phyloP scores from a whole-genome alignment of 2,797 vertebrate species.

The Tokudaia tokunoshimensis region DNA sequence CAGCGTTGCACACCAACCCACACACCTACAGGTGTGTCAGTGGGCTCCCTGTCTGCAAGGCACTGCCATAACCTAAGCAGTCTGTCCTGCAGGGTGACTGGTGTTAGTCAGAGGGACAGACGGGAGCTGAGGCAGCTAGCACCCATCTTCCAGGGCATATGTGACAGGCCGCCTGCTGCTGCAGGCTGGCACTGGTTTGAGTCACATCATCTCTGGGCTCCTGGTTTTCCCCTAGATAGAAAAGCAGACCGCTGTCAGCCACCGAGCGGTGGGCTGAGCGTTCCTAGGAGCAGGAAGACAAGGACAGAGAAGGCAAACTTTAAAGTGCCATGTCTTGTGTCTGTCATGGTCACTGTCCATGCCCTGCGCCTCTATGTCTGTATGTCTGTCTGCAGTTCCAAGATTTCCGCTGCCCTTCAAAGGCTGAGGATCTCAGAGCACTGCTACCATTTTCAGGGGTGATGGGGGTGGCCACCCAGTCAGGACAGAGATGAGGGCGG shows the following conservation, averaged over 20 bases:
- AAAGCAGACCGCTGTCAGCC: background rate
- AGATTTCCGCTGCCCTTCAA: background rate
- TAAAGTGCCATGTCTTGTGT: background rate
- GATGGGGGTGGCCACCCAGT: background rate
- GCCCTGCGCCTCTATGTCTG: background rate
- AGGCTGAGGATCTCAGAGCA: accelerated
- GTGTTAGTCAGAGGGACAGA: background rate
- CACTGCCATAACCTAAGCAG: background rate
- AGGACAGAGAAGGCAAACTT: background rate
- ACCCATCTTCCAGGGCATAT: background rate
- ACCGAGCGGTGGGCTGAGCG: background rate
- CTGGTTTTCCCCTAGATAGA: background rate
- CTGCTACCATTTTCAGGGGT: background rate
- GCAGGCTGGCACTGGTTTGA: background rate
- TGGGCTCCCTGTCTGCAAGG: background rate
- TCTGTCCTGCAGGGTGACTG: background rate
- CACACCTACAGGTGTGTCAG: background rate
- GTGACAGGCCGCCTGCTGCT: background rate
- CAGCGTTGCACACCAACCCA: background rate
- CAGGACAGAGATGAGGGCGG: background rate
- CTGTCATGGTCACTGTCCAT: background rate
- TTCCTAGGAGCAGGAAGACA: background rate
- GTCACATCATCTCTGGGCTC: accelerated
- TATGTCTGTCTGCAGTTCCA: background rate
- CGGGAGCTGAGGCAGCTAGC: background rate